Evolutionary conservation across 2,888 invertebrate species (phyloP), one percentile per base, ranked within the genome.

Genomic region (Cynaeus angustus): DNA sequence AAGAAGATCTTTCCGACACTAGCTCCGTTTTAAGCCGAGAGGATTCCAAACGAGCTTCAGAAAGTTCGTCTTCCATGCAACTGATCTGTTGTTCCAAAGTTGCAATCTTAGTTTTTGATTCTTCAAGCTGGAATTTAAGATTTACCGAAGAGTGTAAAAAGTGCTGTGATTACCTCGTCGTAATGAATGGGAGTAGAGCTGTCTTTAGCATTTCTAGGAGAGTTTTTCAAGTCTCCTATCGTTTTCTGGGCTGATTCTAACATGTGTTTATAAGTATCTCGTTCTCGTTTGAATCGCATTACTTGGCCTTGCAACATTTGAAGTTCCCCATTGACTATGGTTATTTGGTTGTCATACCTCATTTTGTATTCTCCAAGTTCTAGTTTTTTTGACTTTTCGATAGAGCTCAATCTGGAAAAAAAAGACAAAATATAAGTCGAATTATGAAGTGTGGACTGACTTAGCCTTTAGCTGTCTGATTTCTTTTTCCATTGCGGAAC

Each of bases 211-310:
- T 82, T 70, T 77, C 87, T 87, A 28, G 86, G 86, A 0, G 90
- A 89, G 13, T 86, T 86, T 82, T 93, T 94, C 14, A 94, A 87
- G 74, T 95, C 94, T 0, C 91, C 89, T 77, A 95, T 93, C 37
- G 92, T 91, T 84, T 93, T 93, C 82, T 96, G 95, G 0, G 96
- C 94, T 8, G 92, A 91, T 80, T 96, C 95, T 41, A 96, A 84
- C 92, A 97, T 94, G 82, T 96, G 95, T 75, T 94, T 94, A 80
- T 94, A 96, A 58, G 93, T 93, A 81, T 97, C 96, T 62, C 95
- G 88, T 84, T 97, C 97, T 69, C 95, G 88, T 82, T 94, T 94
- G 82, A 96, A 95, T 77, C 94, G 88, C 14, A 92, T 88, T 74
- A 92, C 90, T 88, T 94, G 94, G 72, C 88, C 89, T 83, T 96